These are phyloP conservation scores for Pampus argenteus DNA, from an alignment of 2,797 vertebrate genomes.

Conservation along the genomic window DNA sequence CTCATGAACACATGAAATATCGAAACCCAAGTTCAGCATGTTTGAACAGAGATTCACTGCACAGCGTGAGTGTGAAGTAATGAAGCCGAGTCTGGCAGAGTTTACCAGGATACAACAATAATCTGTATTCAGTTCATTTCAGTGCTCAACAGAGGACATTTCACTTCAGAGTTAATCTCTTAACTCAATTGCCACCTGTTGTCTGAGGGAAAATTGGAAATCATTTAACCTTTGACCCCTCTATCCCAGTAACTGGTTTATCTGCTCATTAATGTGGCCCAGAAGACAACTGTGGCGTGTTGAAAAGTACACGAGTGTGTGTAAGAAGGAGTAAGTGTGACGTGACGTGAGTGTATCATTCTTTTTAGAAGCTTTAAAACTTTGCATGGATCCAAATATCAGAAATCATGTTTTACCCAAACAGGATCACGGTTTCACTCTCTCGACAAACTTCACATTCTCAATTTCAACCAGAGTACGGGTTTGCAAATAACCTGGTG, in stretches of 20 bases:
- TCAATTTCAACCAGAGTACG: too few species aligned
- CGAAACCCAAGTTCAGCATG: background rate
- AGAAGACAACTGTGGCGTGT: background rate
- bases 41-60: too few species aligned
- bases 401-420: too few species aligned
- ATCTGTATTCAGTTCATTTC: background rate
- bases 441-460: too few species aligned
- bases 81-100: background rate
- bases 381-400: too few species aligned
- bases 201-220: slow-evolving; percentile 15
- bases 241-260: background rate
- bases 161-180: background rate
- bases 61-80: background rate
- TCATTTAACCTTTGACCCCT: slow-evolving; percentile 22
- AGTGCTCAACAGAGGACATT: background rate
- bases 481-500: too few species aligned
- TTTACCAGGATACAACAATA: background rate
- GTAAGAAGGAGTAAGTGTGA: too few species aligned
- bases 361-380: too few species aligned
- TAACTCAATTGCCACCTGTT: background rate
- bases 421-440: too few species aligned
- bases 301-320: background rate
- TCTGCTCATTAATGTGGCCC: background rate
- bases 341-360: too few species aligned
- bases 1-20: background rate